phyloP scores from a whole-genome alignment of 2,113 vertebrate species.

The Hippolais icterina region DNA sequence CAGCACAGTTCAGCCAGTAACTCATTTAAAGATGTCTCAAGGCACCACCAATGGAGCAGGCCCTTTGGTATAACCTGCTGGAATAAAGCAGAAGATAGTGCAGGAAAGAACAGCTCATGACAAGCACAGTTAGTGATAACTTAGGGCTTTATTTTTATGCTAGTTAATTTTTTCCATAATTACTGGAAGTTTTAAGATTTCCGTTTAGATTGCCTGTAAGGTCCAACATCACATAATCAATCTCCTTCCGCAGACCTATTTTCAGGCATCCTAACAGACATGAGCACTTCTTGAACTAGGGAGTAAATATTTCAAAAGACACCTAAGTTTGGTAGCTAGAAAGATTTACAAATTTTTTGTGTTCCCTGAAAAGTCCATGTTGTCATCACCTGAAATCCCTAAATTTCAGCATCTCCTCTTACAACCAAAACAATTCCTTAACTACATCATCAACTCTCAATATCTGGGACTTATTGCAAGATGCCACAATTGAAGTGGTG shows the following conservation, averaged over 20 bases:
- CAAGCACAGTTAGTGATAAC: conserved; percentile 49
- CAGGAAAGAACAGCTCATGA: conserved; percentile 44
- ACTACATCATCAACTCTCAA: not conserved
- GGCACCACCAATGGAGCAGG: not conserved
- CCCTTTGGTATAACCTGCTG: not conserved
- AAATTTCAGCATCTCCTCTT: not conserved
- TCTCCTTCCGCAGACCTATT: not conserved
- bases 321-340: not conserved
- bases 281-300: not conserved
- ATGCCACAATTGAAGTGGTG: not conserved
- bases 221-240: not conserved
- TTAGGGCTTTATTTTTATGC: not conserved
- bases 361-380: not conserved
- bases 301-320: not conserved
- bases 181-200: not conserved
- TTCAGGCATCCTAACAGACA: not conserved
- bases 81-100: conserved; percentile 33
- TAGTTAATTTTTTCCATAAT: not conserved
- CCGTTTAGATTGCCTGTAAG: not conserved
- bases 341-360: not conserved
- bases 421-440: not conserved
- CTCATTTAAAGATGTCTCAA: not conserved
- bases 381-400: not conserved
- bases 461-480: not conserved
- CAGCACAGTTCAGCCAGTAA: not conserved